phyloP scores from a whole-genome alignment of 2,113 vertebrate species.

The Petaurus breviceps region DNA sequence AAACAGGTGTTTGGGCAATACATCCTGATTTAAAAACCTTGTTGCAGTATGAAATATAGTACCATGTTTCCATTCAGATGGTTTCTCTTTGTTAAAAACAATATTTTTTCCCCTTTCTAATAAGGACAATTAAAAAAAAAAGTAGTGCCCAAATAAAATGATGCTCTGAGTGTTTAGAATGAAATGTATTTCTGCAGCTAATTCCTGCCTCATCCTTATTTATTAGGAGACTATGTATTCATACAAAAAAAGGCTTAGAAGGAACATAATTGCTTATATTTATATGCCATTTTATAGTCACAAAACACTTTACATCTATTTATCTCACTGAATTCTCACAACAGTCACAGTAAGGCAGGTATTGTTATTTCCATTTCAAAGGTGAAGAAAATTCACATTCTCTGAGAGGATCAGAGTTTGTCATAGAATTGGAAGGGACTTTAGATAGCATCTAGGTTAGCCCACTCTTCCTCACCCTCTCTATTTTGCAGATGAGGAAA shows the following conservation, averaged over 20 bases:
- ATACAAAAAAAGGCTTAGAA: background rate
- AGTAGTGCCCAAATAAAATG: background rate
- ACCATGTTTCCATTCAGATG: background rate
- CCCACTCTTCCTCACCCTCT: background rate
- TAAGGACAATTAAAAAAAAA: slow-evolving; percentile 10
- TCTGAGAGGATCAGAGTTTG: background rate
- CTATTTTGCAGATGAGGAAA: background rate
- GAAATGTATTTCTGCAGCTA: background rate
- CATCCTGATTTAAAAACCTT: background rate
- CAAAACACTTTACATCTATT: background rate
- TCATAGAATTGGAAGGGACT: background rate
- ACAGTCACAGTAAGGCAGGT: background rate
- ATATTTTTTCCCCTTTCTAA: background rate
- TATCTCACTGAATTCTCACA: background rate
- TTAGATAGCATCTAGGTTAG: background rate
- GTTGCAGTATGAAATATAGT: background rate
- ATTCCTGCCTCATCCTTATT: background rate
- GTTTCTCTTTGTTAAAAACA: slow-evolving; percentile 23
- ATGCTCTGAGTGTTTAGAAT: background rate
- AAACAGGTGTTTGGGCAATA: background rate
- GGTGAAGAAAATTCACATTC: background rate
- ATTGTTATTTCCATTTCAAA: background rate
- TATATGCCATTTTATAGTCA: background rate
- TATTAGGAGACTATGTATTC: background rate
- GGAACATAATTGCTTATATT: background rate